A percentile compares a stretch with the other conserved stretches of the same genome.
phyloP scores from a whole-genome alignment of 2,113 vertebrate genomes.

The Oceanodroma tethys region DNA sequence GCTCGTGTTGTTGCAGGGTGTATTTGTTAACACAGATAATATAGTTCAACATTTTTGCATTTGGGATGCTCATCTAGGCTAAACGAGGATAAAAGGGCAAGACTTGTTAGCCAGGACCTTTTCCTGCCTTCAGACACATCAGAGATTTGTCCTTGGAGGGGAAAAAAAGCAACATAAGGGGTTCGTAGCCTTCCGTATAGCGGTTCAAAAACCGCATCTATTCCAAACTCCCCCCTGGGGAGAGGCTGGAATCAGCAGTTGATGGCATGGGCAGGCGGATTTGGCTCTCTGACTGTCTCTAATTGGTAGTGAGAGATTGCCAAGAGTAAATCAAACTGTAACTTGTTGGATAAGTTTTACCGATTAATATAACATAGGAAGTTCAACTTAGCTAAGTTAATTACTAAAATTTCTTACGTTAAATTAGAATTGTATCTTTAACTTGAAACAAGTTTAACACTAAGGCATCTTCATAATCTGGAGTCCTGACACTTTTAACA shows the following conservation, averaged over 20 bases:
- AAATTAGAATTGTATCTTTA: neutral
- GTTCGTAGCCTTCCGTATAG: neutral
- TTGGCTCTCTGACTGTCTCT: neutral
- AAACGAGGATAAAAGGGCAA: neutral
- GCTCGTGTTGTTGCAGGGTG: neutral
- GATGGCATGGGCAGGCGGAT: accelerated
- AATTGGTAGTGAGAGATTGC: neutral
- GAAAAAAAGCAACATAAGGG: neutral
- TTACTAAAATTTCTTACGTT: neutral
- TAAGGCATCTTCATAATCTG: neutral
- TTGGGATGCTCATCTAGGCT: neutral
- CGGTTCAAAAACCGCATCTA: neutral
- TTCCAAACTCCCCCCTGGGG: too few species aligned
- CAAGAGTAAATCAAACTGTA: neutral
- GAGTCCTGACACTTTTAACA: neutral
- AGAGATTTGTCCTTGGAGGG: neutral
- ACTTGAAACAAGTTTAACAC: neutral
- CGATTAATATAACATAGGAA: accelerated
- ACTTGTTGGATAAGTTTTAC: neutral
- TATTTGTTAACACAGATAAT: neutral
- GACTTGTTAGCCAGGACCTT: neutral
- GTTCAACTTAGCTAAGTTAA: accelerated
- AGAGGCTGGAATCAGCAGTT: neutral
- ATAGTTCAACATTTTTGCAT: neutral
- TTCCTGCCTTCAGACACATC: neutral